These are phyloP conservation scores for Anabas testudineus DNA, from an alignment of 2,797 vertebrate species.

Conservation along the genomic window DNA sequence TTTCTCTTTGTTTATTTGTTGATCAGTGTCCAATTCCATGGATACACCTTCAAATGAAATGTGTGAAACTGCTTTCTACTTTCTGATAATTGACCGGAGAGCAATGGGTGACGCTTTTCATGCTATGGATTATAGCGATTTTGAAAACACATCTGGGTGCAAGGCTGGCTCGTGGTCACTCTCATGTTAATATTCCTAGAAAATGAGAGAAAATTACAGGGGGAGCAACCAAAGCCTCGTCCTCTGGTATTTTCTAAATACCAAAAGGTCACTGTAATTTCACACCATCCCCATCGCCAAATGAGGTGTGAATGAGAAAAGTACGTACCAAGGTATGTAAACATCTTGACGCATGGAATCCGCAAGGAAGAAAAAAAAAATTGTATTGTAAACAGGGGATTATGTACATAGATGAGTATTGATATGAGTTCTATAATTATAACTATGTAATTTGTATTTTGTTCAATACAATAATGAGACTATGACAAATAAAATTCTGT, in stretches of 20 bases:
- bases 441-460: too few species aligned
- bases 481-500: too few species aligned
- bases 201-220: constrained; percentile 55
- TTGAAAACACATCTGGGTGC: constrained; percentile 5
- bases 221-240: constrained; percentile 20
- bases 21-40: neutral
- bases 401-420: neutral
- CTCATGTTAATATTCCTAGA: constrained; percentile 21
- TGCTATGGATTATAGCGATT: constrained; percentile 9
- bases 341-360: neutral
- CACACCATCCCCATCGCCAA: constrained; percentile 44
- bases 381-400: neutral
- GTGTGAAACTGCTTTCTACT: neutral
- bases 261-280: constrained; percentile 75
- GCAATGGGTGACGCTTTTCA: neutral
- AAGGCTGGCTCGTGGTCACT: constrained; percentile 19
- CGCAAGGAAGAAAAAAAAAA: neutral
- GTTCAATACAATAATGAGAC: too few species aligned
- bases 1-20: constrained; percentile 1
- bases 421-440: neutral
- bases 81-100: constrained; percentile 22
- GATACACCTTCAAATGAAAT: constrained; percentile 2
- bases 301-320: constrained; percentile 50
- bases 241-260: constrained; percentile 70
- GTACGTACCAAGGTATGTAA: neutral